phyloP scores from a whole-genome alignment of 1,140 invertebrate genomes.

The Acromyrmex charruanus region DNA sequence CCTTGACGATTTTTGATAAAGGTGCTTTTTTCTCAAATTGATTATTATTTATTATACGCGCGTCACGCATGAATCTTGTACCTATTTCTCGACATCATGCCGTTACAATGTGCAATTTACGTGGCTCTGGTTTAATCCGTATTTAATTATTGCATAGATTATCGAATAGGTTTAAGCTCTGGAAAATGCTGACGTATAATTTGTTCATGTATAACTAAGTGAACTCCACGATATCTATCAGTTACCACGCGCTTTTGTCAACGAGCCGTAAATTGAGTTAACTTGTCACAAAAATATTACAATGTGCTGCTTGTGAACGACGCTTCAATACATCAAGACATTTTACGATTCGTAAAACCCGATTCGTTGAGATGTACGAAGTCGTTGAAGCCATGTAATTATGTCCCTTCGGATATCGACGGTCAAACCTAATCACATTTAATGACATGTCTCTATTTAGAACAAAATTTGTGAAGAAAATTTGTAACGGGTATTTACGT shows the following conservation, averaged over 20 bases:
- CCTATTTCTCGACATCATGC: background rate
- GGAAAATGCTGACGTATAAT: constrained; percentile 9
- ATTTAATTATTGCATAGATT: constrained; percentile 40
- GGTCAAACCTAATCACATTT: background rate
- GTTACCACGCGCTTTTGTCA: constrained; percentile 42
- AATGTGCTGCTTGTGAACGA: background rate
- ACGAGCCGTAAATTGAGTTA: constrained; percentile 56
- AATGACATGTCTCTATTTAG: background rate
- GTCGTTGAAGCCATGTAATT: constrained; percentile 19
- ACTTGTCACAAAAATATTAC: constrained; percentile 39
- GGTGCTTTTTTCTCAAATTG: background rate
- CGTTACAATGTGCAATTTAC: constrained; percentile 27
- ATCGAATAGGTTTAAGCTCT: constrained; percentile 6
- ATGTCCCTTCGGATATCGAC: background rate
- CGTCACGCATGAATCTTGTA: background rate
- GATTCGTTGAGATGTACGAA: background rate
- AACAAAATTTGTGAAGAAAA: background rate
- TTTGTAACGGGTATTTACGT: background rate
- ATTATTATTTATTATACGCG: background rate
- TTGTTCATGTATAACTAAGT: background rate
- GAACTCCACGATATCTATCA: constrained; percentile 31
- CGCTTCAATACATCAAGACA: background rate
- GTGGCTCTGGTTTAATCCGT: constrained; percentile 42
- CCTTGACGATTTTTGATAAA: background rate
- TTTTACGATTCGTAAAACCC: background rate